Evolutionary conservation across 2,113 vertebrate species (phyloP), one percentile per base, ranked within the genome.

Genomic region (Chinchilla lanigera): DNA sequence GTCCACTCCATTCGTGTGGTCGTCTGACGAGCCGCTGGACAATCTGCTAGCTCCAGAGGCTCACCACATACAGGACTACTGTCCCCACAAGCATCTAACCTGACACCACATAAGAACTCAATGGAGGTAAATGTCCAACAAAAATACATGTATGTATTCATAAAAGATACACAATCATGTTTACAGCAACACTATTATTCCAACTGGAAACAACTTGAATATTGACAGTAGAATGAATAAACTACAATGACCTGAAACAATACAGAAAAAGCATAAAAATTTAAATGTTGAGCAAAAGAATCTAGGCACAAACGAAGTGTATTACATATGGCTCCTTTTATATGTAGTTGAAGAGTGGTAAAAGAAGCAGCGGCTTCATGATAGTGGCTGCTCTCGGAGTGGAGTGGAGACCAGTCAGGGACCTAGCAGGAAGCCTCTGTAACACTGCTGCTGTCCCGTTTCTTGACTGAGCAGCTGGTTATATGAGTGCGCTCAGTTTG

Each of bases 211-310:
- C 33, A 33, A n/a, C 41, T 7, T 30, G 30, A 71, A 35, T 60
- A 54, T 0, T 78, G 69, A n/a, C 26, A 85, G 30, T 3, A 73
- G 50, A 52, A 73, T 41, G 33, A 83, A 47, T 80, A 65, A 93
- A 87, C 30, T 93, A 81, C 30, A 92, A 58, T 73, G n/a, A 54
- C 63, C 35, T 58, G 8, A 56, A 86, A 63, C 30, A 58, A 50
- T 28, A 50, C 3, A 26, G 24, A 61, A 61, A 3, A 85, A 84
- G 73, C 71, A 85, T 33, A 63, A 9, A 38, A 89, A 95, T 33
- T 54, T 78, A 92, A 94, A 65, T 63, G 35, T 11, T 50, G 50
- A 77, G 11, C 58, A 83, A 85, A 85, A 63, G 19, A n/a, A 47
- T 44, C 24, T 28, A 78, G 58, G 58, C 44, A 52, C 26, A 65